A percentile compares a stretch with the other conserved stretches of the same genome.
phyloP scores from a whole-genome alignment of 2,113 vertebrate species.

The Proteles cristata region DNA sequence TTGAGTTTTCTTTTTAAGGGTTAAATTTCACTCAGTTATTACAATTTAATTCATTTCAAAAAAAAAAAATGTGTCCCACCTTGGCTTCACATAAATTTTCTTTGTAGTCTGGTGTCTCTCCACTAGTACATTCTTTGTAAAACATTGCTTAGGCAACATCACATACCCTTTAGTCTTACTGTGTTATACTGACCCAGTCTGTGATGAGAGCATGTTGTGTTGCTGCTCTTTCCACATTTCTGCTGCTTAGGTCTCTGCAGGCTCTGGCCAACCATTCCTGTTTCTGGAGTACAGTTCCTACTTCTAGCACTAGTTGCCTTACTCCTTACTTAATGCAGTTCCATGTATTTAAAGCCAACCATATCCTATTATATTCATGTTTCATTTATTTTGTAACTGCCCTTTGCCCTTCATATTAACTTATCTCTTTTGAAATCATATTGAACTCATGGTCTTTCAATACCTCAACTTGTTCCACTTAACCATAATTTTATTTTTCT shows the following conservation, averaged over 20 bases:
- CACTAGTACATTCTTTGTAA: neutral
- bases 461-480: constrained; percentile 2
- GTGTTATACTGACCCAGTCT: neutral
- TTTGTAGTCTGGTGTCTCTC: neutral
- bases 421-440: constrained; percentile 38
- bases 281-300: neutral
- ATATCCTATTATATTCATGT: neutral
- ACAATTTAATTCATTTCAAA: neutral
- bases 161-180: neutral
- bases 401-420: neutral
- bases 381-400: constrained; percentile 15
- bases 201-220: neutral
- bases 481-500: constrained; percentile 26
- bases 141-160: neutral
- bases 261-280: neutral
- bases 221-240: neutral
- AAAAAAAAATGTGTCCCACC: neutral
- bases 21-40: constrained; percentile 46
- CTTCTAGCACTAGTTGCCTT: neutral
- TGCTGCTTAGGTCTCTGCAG: neutral
- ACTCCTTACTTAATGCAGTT: neutral
- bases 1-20: constrained; percentile 30
- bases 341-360: constrained; percentile 22
- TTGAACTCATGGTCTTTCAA: constrained; percentile 4
- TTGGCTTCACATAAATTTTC: neutral